These are phyloP conservation scores for Hecatera dysodea DNA, from an alignment of 2,888 invertebrate species.

Conservation along the genomic window DNA sequence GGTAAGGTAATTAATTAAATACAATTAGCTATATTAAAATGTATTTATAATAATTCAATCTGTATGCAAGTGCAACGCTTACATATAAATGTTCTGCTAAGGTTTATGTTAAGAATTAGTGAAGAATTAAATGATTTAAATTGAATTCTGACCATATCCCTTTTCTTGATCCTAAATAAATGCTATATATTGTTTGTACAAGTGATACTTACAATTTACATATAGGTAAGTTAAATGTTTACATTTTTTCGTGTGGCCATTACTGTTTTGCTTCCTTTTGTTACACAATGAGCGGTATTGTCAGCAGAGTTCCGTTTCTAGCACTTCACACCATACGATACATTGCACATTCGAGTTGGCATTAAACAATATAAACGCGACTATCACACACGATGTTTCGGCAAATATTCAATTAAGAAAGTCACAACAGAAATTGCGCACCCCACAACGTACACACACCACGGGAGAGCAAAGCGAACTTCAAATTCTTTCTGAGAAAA, in stretches of 20 bases:
- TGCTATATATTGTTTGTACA: background rate
- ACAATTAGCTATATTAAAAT: background rate
- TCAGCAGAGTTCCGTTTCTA: background rate
- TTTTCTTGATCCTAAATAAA: background rate
- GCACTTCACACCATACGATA: background rate
- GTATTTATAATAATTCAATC: too few species aligned
- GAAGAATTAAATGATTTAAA: background rate
- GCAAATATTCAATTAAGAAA: conserved; percentile 53
- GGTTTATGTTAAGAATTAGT: background rate
- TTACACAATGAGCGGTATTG: background rate
- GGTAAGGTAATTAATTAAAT: background rate
- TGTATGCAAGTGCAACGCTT: background rate
- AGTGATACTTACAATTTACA: background rate
- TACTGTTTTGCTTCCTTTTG: background rate
- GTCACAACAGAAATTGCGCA: conserved; percentile 37
- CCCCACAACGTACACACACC: conserved; percentile 54
- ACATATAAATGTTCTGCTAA: background rate
- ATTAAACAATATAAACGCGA: background rate
- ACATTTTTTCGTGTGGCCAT: background rate
- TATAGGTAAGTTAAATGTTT: background rate
- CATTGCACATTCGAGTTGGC: background rate
- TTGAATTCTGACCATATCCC: background rate
- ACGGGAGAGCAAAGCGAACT: conserved; percentile 55
- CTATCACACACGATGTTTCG: conserved; percentile 13
- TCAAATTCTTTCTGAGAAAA: conserved; percentile 45